Percentiles rank a stretch among this genome's conserved stretches.
These are phyloP conservation scores for Orestias chungarensis DNA, from an alignment of 2,797 vertebrate genomes.

Conservation along the genomic window DNA sequence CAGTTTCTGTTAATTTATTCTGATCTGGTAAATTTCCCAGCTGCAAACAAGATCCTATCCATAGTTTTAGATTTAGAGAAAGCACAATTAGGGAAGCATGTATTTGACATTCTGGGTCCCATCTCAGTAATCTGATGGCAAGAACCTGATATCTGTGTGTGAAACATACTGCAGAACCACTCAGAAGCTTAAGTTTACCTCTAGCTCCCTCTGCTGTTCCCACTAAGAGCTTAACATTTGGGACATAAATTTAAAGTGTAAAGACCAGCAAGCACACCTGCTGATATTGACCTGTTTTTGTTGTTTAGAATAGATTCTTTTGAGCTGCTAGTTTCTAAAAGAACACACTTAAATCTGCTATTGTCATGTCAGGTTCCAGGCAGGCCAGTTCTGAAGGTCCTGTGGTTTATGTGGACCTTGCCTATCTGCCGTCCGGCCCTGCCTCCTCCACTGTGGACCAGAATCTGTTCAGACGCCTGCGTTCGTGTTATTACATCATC, in stretches of 20 bases:
- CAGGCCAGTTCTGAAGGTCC: conserved; percentile 34
- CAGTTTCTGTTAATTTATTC: not conserved
- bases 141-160: too few species aligned
- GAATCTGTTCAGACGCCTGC: conserved; percentile 85
- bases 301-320: not conserved
- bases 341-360: not conserved
- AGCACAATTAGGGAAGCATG: too few species aligned
- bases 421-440: conserved; percentile 86
- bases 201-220: not conserved
- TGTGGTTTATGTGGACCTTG: conserved; percentile 87
- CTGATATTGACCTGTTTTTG: not conserved
- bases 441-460: conserved; percentile 81
- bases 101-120: not conserved
- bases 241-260: too few species aligned
- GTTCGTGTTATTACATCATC: conserved; percentile 89
- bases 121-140: not conserved
- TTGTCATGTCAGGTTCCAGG: conserved; percentile 52
- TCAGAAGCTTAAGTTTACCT: too few species aligned
- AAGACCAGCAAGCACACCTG: not conserved
- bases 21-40: not conserved
- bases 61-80: not conserved
- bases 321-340: not conserved
- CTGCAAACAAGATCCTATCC: not conserved
- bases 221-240: not conserved
- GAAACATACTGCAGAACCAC: too few species aligned